Evolutionary conservation across 2,113 vertebrate genomes (phyloP), one percentile per base, ranked within the genome.

Genomic region (Daphoenositta chrysoptera): DNA sequence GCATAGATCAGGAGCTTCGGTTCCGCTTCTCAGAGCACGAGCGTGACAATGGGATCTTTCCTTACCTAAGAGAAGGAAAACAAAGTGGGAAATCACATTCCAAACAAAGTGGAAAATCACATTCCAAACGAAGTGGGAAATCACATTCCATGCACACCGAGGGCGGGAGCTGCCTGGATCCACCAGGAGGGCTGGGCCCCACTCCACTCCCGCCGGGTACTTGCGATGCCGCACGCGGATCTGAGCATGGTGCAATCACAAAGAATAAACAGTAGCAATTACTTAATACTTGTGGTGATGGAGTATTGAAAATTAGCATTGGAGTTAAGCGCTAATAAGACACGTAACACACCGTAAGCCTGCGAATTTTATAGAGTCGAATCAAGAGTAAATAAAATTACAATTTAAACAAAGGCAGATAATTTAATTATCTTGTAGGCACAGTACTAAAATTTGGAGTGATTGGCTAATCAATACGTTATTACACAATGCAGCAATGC

Each of bases 361-460:
- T 54, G 91, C 28, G 66, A 90, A 79, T 95, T 93, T 86, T 96
- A 79, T 94, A 61, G 57, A 93, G 95, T 73, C 27, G 88, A 66
- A 95, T 95, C 92, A 87, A 95, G 90, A 93, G 96, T 97, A 97
- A 98, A 97, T 97, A 97, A 98, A 97, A 98, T 95, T 96, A 96
- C 96, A 81, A 56, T 97, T 97, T 97, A 95, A 97, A 93, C 96
- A 95, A 97, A 87, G 96, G 96, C 96, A 95, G 90, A 96, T 97
- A 97, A 97, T 97, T 97, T 90, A 97, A 97, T 97, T 95, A 97
- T 82, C 96, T 97, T 94, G 94, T 96, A 96, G 95, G 96, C 94
- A 85, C 70, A 51, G 93, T 79, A 86, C 94, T 97, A 94, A 91
- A 98, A 97, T 98, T 79, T 91, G 96, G 96, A 98, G 96, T 97